Conservation (phyloP, 2,888 invertebrate genomes). For the Prosapia bicincta region DNA sequence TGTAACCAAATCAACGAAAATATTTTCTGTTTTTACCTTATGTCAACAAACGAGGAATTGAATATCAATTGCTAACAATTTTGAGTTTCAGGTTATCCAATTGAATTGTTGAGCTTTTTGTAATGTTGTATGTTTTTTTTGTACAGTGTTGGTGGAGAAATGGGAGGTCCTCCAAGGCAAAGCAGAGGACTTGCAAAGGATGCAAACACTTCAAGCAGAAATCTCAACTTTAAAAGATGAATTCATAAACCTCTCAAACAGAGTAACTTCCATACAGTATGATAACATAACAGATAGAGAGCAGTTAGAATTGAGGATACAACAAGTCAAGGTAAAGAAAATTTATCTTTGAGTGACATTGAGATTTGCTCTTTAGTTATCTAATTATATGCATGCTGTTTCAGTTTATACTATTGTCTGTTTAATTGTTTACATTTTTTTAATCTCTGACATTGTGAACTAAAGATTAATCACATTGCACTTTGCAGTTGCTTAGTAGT, state of each 20-base stretch:
- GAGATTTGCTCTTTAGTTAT: not conserved
- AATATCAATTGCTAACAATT: no score
- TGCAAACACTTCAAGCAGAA: slow-evolving; percentile 43
- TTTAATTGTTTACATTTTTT: no score
- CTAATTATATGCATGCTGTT: not conserved
- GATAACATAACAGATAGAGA: slow-evolving; percentile 40
- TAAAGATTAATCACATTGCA: no score
- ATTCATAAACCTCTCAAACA: slow-evolving; percentile 41
- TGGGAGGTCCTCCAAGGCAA: slow-evolving; percentile 51
- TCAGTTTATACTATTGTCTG: no score
- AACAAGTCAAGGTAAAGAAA: slow-evolving; percentile 49
- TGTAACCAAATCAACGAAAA: no score
- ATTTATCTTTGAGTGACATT: no score
- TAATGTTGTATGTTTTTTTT: slow-evolving; percentile 16
- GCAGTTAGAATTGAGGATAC: slow-evolving; percentile 47
- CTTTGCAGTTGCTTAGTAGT: no score
- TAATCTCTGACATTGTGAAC: no score
- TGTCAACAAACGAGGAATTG: no score
- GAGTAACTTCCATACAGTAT: slow-evolving; percentile 35
- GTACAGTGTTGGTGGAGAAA: slow-evolving; percentile 50
- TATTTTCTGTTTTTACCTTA: no score
- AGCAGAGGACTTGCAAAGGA: slow-evolving; percentile 43
- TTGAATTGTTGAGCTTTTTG: no score
- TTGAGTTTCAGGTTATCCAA: no score
- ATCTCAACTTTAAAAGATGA: slow-evolving; percentile 45